Base-by-base conservation (phyloP, 2,113 vertebrate genomes). In the Ophthalmolycus amberensis region DNA sequence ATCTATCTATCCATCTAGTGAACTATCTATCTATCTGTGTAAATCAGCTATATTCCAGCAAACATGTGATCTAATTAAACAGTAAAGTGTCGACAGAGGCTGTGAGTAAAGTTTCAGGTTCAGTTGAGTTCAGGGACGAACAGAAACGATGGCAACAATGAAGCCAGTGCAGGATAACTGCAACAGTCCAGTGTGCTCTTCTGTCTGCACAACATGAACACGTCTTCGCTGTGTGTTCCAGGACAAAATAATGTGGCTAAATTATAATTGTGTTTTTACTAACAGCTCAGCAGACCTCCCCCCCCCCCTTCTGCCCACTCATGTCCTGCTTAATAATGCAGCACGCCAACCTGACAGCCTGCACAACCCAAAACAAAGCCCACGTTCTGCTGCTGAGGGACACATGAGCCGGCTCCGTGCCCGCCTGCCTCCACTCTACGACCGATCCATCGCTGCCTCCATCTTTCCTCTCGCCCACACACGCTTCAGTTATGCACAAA, bases 311-410 rank as follows among this genome's bases (percentile, higher is more conserved):
- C 78, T 73, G 37, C 86, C 81, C 85, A 83, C 85, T 88, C 85
- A 81, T 86, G 84, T 85, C 81, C 81, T 15, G 9, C 75, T 94
- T 75, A 93, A 93, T 94, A 92, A 95, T 94, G 90, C 89, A 94
- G 72, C 40, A 20, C 9, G 25, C 77, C 85, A 77, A 82, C 76
- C 85, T 37, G 71, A 80, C 92, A 80, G 89, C 68, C 77, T 15
- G 56, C 82, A 64, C 60, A 6, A 60, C 82, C 88, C 87, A 79
- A 83, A 90, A 90, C 91, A 91, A 95, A 67, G 88, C 85, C 92
- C 80, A 83, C 75, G 65, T 76, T 71, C 84, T 64, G 88, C 84
- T 67, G 9, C 64, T 20, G 44, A 59, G 84, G 68, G 89, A 88
- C 82, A 90, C 86, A 83, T 46, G 32, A 92, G 56, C 88, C 77